Base-by-base conservation (phyloP, 2,888 invertebrate species). In the Dryobota labecula region DNA sequence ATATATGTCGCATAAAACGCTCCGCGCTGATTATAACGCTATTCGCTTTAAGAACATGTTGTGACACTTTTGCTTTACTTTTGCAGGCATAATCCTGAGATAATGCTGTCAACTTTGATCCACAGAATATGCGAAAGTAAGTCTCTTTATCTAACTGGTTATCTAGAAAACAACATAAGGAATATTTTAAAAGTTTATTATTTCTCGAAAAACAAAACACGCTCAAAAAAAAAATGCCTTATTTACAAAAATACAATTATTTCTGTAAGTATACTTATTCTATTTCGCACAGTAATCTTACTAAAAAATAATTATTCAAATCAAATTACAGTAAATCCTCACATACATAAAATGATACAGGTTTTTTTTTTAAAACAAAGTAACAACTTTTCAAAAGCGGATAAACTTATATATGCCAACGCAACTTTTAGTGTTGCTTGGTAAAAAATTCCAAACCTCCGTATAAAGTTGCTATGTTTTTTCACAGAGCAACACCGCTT, bases 1-100 rank as follows among this genome's bases (percentile, higher is more conserved):
- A 82, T 84, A 74, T 73, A 84, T 77, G 73, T 76, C 82, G 60
- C 69, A 79, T 84, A 81, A 84, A 80, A 85, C 67, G 78, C 60
- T 84, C 57, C 60, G 47, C 70, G 72, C 82, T 84, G 82, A 84
- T 84, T 85, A 85, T 83, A 80, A 83, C 70, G 77, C 77, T 80
- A 78, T 70, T 64, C 72, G 78, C 72, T 77, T 80, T 60, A 73
- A 80, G 68, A 75, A 83, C 51, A 83, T 74, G 75, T 80, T 70
- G 66, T 47, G 80, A 68, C 80, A 73, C 74, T 82, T 71, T 63
- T 71, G 47, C 82, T 71, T 62, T 51, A 58, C 45, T 61, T 77
- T 62, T 74, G 54, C 18, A 45, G 49, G 8, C 45, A 30, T 68
- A 68, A 76, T 56, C 41, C 61, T 56, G 41, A 74, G 75, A 80